Evolutionary conservation across 92 coral and sea anemone genomes (phyloP).

Genomic region (Nematostella vectensis): DNA sequence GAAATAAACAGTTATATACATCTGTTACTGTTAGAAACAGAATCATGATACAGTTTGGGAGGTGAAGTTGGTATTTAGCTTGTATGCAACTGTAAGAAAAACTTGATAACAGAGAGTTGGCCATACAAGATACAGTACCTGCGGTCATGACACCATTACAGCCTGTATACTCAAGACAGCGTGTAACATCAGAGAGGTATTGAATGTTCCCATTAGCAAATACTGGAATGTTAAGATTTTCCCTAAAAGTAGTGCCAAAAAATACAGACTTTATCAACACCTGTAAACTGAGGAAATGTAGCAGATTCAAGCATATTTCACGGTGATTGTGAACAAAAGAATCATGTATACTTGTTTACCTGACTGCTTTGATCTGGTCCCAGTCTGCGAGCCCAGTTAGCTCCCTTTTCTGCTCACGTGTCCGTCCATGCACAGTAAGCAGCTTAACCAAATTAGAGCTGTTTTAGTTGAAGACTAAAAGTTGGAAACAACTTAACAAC

Average conservation of each 20-base stretch:
- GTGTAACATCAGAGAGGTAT: constrained; percentile 62
- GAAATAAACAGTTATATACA: background rate
- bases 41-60: no score
- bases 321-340: no score
- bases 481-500: no score
- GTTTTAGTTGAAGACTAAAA: no score
- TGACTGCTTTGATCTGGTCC: constrained; percentile 91
- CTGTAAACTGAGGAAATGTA: no score
- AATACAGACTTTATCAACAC: background rate
- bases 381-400: constrained; percentile 88
- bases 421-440: constrained; percentile 92
- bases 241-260: constrained; percentile 31
- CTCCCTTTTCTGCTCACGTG: constrained; percentile 80
- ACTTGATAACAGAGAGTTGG: no score
- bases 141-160: constrained; percentile 96
- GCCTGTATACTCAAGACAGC: constrained; percentile 72
- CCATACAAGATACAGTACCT: no score
- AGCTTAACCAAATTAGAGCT: constrained; percentile 49
- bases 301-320: no score
- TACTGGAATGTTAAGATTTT: constrained; percentile 82
- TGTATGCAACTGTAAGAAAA: no score
- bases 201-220: constrained; percentile 96
- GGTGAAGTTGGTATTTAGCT: no score
- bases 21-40: no score
- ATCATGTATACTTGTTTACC: no score